These are phyloP conservation scores for Heterotilapia buettikoferi DNA, from an alignment of 2,113 vertebrate genomes.

Conservation along the genomic window DNA sequence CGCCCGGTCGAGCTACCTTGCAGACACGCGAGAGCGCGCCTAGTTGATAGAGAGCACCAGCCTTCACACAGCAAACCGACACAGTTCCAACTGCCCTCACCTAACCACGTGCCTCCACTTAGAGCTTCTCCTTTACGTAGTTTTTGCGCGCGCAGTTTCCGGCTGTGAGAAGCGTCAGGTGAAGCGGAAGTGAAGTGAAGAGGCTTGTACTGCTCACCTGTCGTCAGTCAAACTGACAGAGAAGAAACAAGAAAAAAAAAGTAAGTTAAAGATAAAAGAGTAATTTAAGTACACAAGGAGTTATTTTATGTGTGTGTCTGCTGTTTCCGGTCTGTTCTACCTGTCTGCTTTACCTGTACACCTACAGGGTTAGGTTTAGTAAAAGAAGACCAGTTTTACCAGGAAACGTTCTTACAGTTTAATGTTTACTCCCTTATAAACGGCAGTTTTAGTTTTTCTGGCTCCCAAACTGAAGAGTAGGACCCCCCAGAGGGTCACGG, in stretches of 20 bases:
- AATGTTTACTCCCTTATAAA: background rate
- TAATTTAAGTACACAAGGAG: background rate
- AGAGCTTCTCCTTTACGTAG: background rate
- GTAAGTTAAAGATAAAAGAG: background rate
- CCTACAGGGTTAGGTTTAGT: background rate
- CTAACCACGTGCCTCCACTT: background rate
- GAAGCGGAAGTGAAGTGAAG: conserved; percentile 14
- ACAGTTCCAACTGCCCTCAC: background rate
- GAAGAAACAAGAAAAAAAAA: background rate
- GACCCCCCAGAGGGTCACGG: background rate
- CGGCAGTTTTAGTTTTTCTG: background rate
- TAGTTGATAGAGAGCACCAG: background rate
- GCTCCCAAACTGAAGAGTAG: background rate
- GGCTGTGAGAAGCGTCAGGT: background rate
- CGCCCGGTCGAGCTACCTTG: background rate
- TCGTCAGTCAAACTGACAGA: background rate
- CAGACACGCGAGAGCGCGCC: background rate
- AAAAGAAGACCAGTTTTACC: background rate
- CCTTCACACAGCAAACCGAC: background rate
- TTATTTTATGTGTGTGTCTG: background rate
- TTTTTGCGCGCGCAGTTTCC: background rate
- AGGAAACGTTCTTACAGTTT: background rate
- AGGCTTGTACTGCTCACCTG: background rate
- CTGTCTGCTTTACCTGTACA: background rate
- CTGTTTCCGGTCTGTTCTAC: background rate